phyloP scores from a whole-genome alignment of 2,888 invertebrate species.

The Pterobdella sp. region DNA sequence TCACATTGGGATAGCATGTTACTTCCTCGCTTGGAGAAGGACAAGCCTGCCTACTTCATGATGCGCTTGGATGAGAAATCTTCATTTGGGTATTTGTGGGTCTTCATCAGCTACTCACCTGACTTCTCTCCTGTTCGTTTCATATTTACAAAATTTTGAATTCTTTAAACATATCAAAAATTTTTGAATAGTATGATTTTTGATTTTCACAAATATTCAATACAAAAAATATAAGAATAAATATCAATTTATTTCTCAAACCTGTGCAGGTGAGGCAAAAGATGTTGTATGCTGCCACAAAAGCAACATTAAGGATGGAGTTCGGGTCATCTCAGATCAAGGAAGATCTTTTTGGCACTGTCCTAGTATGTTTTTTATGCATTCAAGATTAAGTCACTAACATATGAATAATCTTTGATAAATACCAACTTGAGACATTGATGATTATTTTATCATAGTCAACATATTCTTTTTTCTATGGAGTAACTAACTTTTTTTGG shows the following conservation, averaged over 20 bases:
- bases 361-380: slow-evolving; percentile 55
- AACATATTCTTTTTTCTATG: too few species aligned
- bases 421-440: too few species aligned
- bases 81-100: slow-evolving; percentile 76
- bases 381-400: too few species aligned
- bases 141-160: too few species aligned
- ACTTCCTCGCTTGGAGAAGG: slow-evolving; percentile 48
- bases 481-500: too few species aligned
- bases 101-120: slow-evolving; percentile 72
- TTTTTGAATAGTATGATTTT: not conserved
- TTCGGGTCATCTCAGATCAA: slow-evolving; percentile 89
- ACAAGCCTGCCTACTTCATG: slow-evolving; percentile 78
- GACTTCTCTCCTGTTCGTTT: slow-evolving; percentile 32
- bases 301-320: slow-evolving; percentile 89
- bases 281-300: slow-evolving; percentile 95
- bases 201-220: not conserved
- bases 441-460: too few species aligned
- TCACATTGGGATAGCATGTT: slow-evolving; percentile 46
- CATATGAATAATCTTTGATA: too few species aligned
- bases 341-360: slow-evolving; percentile 85
- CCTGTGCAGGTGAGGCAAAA: slow-evolving; percentile 67
- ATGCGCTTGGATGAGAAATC: slow-evolving; percentile 67
- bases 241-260: not conserved
- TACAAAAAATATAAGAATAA: not conserved
- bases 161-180: not conserved